Percentiles rank a stretch among this genome's conserved stretches.
Conservation (phyloP, 2,797 vertebrate genomes). For the Falco concolor region DNA sequence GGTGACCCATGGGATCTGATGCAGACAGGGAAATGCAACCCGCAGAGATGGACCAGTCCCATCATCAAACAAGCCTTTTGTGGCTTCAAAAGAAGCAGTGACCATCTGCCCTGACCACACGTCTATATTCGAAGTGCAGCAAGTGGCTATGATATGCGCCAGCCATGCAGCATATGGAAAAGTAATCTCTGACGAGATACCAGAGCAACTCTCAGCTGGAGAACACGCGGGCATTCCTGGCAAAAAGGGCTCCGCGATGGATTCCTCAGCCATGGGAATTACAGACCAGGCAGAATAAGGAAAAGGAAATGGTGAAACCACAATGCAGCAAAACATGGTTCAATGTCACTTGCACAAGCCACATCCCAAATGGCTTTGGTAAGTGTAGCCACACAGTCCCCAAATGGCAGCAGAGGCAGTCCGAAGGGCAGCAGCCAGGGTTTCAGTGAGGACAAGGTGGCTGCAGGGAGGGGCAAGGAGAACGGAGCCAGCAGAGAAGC, state of each 20-base stretch:
- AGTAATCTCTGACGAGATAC: background rate
- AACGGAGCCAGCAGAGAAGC: background rate
- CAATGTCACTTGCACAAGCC: background rate
- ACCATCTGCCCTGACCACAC: background rate
- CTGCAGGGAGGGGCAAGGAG: background rate
- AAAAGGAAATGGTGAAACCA: conserved; percentile 18
- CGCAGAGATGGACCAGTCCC: background rate
- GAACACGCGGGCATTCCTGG: background rate
- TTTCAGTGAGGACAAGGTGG: background rate
- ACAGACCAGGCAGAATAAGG: background rate
- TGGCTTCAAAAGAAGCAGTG: background rate
- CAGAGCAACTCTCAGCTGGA: background rate
- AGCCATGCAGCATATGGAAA: background rate
- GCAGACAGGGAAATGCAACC: background rate
- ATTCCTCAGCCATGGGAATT: background rate
- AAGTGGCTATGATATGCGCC: background rate
- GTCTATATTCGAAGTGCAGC: background rate
- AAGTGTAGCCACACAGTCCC: background rate
- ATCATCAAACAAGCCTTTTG: background rate
- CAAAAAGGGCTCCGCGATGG: background rate
- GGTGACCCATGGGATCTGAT: background rate
- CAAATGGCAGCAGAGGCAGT: background rate
- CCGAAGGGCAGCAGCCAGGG: background rate
- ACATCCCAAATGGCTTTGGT: background rate
- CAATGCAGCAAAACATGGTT: background rate